Evolutionary conservation across 64 coral and sea anemone species (phyloP).

Genomic region (Montipora sp.): DNA sequence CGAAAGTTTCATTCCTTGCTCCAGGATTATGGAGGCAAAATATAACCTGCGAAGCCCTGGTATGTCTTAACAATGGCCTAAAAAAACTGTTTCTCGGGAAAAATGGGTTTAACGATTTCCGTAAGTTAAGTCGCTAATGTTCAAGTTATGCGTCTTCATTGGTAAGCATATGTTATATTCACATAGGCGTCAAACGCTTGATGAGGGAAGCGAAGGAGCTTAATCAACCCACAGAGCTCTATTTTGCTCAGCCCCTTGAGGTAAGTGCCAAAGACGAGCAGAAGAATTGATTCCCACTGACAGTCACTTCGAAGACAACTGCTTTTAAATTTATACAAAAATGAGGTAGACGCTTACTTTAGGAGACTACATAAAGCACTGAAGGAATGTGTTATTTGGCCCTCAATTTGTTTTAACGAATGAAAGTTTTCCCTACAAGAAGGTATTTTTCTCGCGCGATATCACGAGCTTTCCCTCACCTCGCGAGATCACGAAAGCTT

Average conservation of each 20-base stretch:
- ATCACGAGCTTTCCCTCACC: not conserved
- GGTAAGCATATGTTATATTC: constrained; percentile 8
- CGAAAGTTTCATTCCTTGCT: not conserved
- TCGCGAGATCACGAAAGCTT: not conserved
- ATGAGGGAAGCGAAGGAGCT: constrained; percentile 98
- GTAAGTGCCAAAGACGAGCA: constrained; percentile 11
- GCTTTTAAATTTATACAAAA: not conserved
- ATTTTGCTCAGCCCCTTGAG: constrained; percentile 95
- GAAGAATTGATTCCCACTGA: not conserved
- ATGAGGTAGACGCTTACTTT: not conserved
- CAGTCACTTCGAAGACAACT: no score
- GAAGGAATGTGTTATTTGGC: no score
- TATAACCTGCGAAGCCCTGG: constrained; percentile 95
- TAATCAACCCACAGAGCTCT: constrained; percentile 79
- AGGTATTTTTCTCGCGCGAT: not conserved
- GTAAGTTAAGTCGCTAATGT: not conserved
- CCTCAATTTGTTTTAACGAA: no score
- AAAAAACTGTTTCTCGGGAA: not conserved
- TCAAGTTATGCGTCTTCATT: not conserved
- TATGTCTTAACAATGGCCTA: not conserved
- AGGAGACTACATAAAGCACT: no score
- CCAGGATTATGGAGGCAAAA: constrained; percentile 74
- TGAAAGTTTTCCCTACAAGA: no score
- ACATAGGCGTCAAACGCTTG: constrained; percentile 91
- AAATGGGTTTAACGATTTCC: not conserved